phyloP scores from a whole-genome alignment of 2,888 invertebrate genomes.

The Cryptocephalus moraei region DNA sequence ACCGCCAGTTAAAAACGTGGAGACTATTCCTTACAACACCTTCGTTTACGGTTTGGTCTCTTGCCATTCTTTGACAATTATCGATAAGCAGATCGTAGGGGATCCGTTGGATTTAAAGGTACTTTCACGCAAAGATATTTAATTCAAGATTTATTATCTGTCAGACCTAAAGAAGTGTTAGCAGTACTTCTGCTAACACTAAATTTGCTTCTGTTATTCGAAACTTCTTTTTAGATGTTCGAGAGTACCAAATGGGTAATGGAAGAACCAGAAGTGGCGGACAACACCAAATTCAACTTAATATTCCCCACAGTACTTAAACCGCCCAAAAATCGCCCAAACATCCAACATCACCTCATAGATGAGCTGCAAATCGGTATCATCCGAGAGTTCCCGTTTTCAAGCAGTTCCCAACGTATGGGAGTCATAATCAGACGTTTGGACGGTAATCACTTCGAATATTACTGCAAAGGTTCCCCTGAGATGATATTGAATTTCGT shows the following conservation, averaged over 20 bases:
- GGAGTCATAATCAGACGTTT: constrained; percentile 75
- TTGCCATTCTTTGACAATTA: constrained; percentile 87
- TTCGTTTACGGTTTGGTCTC: constrained; percentile 68
- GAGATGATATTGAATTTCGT: constrained; percentile 82
- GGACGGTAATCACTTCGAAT: constrained; percentile 38
- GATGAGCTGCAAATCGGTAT: constrained; percentile 62
- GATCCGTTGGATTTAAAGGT: constrained; percentile 92
- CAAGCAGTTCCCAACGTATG: constrained; percentile 80
- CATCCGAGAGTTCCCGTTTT: constrained; percentile 64
- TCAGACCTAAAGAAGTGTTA: no score
- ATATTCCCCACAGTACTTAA: constrained; percentile 79
- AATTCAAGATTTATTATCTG: not conserved
- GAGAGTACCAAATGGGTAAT: constrained; percentile 86
- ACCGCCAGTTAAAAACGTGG: constrained; percentile 39
- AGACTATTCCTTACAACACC: constrained; percentile 37
- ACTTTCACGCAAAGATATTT: constrained; percentile 6
- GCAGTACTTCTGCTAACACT: no score
- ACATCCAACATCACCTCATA: constrained; percentile 11
- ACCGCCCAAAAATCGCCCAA: constrained; percentile 39
- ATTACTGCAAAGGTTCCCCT: constrained; percentile 52
- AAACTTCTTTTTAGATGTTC: constrained; percentile 60
- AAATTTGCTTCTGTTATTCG: no score
- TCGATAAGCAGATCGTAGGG: constrained; percentile 78
- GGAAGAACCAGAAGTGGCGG: constrained; percentile 79
- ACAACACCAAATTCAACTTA: constrained; percentile 75